Evolutionary conservation across 2,797 vertebrate species (phyloP).

Genomic region (Valencia hispanica): DNA sequence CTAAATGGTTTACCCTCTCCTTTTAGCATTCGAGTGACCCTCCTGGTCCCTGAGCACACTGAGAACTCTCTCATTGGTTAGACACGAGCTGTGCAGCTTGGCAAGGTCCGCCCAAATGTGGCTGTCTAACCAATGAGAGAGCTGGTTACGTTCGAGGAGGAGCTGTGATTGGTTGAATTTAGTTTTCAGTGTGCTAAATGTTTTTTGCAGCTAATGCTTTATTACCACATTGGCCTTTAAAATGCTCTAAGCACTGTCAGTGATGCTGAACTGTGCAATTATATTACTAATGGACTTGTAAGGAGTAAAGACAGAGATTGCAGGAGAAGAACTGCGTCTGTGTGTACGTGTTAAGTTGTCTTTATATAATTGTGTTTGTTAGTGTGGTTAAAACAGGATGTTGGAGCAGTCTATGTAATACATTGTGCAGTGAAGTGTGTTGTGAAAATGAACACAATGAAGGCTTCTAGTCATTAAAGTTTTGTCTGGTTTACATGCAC

Average conservation of each 20-base stretch:
- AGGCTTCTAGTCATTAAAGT: conserved; percentile 11
- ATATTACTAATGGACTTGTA: conserved; percentile 47
- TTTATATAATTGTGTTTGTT: conserved; percentile 9
- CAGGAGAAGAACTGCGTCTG: conserved; percentile 41
- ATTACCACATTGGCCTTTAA: conserved; percentile 27
- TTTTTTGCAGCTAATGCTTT: conserved; percentile 33
- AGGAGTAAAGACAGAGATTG: conserved; percentile 32
- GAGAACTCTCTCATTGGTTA: too few species aligned
- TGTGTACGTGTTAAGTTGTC: conserved; percentile 5
- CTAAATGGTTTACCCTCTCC: too few species aligned
- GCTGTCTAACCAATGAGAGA: too few species aligned
- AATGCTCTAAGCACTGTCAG: conserved; percentile 30
- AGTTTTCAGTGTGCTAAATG: conserved; percentile 30
- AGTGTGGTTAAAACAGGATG: conserved; percentile 1
- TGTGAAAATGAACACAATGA: conserved; percentile 7
- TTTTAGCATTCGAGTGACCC: too few species aligned
- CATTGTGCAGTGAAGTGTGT: neutral
- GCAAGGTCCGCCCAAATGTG: too few species aligned
- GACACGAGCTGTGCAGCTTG: too few species aligned
- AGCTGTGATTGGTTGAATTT: too few species aligned
- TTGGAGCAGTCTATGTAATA: neutral
- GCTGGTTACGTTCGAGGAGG: too few species aligned
- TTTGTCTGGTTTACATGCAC: conserved; percentile 25
- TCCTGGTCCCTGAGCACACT: too few species aligned
- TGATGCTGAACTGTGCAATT: conserved; percentile 54